A percentile compares a stretch with the other conserved stretches of the same genome.
Conservation (phyloP, 2,113 vertebrate genomes). For the Peromyscus maniculatus region DNA sequence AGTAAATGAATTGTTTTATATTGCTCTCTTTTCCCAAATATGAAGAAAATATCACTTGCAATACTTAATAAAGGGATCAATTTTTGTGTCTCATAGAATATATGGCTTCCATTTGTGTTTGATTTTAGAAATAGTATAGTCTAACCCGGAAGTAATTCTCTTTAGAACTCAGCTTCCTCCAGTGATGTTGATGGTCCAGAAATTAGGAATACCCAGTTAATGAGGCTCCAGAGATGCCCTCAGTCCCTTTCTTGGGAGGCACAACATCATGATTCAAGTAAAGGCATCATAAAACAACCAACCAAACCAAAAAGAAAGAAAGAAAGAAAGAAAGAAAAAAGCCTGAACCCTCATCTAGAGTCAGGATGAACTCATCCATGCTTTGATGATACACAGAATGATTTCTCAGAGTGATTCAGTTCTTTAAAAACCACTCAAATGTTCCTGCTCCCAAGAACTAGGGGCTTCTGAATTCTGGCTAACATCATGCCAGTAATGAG, state of each 20-base stretch:
- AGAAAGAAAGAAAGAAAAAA: background rate
- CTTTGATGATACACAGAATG: background rate
- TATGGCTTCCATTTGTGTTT: background rate
- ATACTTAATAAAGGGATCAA: background rate
- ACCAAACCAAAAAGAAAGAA: background rate
- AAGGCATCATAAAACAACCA: background rate
- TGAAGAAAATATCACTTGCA: background rate
- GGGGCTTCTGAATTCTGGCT: background rate
- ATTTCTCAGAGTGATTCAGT: background rate
- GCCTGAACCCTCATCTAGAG: background rate
- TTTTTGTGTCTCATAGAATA: background rate
- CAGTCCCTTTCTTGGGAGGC: background rate
- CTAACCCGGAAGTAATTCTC: background rate
- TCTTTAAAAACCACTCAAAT: background rate
- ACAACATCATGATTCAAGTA: constrained; percentile 26
- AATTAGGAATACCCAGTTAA: background rate
- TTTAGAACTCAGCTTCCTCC: background rate
- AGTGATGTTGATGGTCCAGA: background rate
- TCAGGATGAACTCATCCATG: background rate
- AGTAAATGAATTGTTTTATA: background rate
- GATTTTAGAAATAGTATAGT: background rate
- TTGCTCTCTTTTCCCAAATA: constrained; percentile 7
- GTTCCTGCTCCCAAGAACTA: background rate
- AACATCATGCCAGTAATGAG: background rate
- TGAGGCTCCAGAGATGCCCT: constrained; percentile 8